These are phyloP conservation scores for Pseudopleuronectes americanus DNA, from an alignment of 2,797 vertebrate genomes.

Conservation along the genomic window DNA sequence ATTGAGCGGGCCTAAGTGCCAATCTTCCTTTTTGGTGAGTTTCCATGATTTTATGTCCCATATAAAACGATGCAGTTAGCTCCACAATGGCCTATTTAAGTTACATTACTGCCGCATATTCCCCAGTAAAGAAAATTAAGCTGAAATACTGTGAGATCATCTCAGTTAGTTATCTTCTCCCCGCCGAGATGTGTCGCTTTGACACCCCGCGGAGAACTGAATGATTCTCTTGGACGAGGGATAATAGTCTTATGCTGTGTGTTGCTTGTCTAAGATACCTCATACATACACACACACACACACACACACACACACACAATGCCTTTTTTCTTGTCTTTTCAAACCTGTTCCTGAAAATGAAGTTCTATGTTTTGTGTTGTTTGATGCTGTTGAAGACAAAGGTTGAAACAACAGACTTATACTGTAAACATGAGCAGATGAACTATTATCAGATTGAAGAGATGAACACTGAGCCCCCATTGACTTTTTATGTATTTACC, in stretches of 20 bases:
- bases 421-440: background rate
- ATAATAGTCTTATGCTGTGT: slow-evolving; percentile 64
- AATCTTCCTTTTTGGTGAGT: slow-evolving; percentile 81
- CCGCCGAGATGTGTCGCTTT: slow-evolving; percentile 67
- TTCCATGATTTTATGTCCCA: slow-evolving; percentile 80
- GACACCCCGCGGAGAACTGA: slow-evolving; percentile 74
- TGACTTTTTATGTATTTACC: background rate
- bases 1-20: slow-evolving; percentile 76
- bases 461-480: too few species aligned
- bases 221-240: slow-evolving; percentile 72
- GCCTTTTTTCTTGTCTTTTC: slow-evolving; percentile 11
- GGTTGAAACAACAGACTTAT: slow-evolving; percentile 6
- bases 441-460: background rate
- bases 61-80: slow-evolving; percentile 72
- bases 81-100: slow-evolving; percentile 82
- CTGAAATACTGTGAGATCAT: slow-evolving; percentile 77
- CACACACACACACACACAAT: background rate
- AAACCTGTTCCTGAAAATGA: slow-evolving; percentile 24
- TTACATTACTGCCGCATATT: slow-evolving; percentile 77
- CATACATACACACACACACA: background rate
- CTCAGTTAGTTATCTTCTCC: slow-evolving; percentile 79
- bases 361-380: slow-evolving; percentile 13
- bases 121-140: slow-evolving; percentile 82
- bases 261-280: slow-evolving; percentile 32
- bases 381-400: slow-evolving; percentile 34